Conservation (phyloP, 2,888 invertebrate species). For the Watsonalla cultraria region DNA sequence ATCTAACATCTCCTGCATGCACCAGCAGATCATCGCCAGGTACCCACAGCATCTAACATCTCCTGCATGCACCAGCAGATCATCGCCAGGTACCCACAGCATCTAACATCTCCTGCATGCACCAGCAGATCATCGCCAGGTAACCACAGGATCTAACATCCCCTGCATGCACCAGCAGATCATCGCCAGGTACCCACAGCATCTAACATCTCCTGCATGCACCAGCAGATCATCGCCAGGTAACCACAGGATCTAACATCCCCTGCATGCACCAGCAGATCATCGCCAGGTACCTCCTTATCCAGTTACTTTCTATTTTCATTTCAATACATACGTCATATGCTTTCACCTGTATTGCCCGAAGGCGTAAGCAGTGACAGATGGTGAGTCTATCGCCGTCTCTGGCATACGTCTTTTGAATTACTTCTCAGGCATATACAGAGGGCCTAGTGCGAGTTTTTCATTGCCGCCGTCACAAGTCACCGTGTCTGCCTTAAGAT, state of each 20-base stretch:
- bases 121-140: conserved; percentile 84
- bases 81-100: conserved; percentile 66
- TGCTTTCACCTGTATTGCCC: no score
- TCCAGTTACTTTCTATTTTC: no score
- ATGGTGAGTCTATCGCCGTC: no score
- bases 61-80: conserved; percentile 82
- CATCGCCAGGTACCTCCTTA: conserved; percentile 66
- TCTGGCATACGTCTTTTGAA: no score
- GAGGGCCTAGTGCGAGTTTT: no score
- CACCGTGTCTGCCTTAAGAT: no score
- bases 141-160: not conserved
- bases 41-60: not conserved
- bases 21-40: conserved; percentile 84
- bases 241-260: not conserved
- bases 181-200: conserved; percentile 66
- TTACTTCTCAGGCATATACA: no score
- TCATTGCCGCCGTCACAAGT: no score
- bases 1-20: conserved; percentile 86
- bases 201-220: conserved; percentile 67
- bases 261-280: conserved; percentile 83
- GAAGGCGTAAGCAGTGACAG: no score
- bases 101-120: conserved; percentile 67
- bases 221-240: conserved; percentile 84
- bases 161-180: conserved; percentile 83
- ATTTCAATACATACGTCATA: no score